phyloP scores from a whole-genome alignment of 2,888 invertebrate genomes.

The Oxytorus armatus region DNA sequence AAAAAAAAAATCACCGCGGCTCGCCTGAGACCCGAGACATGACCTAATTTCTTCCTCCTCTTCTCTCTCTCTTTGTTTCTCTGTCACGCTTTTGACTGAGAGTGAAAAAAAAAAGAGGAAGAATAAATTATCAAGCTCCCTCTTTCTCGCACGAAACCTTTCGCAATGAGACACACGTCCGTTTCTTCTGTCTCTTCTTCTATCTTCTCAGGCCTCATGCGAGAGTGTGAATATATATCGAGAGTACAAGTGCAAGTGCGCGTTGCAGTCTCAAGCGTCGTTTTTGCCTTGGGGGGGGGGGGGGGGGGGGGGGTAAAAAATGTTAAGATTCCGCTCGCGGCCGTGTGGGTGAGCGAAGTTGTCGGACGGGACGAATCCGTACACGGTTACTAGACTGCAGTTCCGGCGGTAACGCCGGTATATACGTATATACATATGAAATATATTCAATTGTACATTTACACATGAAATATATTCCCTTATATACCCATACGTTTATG shows the following conservation, averaged over 20 bases:
- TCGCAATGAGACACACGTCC: constrained; percentile 51
- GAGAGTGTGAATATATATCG: constrained; percentile 12
- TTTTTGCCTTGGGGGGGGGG: constrained; percentile 25
- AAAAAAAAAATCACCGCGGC: constrained; percentile 36
- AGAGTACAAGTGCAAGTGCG: constrained; percentile 56
- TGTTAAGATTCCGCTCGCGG: constrained; percentile 62
- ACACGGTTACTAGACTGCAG: constrained; percentile 79
- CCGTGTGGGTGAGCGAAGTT: constrained; percentile 21
- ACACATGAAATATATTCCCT: neutral
- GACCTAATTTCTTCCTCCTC: constrained; percentile 59
- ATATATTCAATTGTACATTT: neutral
- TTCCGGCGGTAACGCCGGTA: constrained; percentile 72
- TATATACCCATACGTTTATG: too few species aligned
- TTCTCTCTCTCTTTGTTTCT: constrained; percentile 33
- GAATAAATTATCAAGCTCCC: constrained; percentile 61
- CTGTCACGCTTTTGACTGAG: constrained; percentile 21
- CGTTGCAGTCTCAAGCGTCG: constrained; percentile 18
- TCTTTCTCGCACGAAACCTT: constrained; percentile 28
- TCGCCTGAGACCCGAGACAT: constrained; percentile 41
- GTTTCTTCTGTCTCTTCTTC: constrained; percentile 21
- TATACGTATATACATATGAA: constrained; percentile 1
- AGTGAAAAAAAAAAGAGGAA: constrained; percentile 53
- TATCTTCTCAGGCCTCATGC: too few species aligned
- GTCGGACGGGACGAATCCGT: constrained; percentile 56
- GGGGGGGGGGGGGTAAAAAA: too few species aligned